These are phyloP conservation scores for Metellina segmentata DNA, from an alignment of 2,888 invertebrate species.

Conservation along the genomic window DNA sequence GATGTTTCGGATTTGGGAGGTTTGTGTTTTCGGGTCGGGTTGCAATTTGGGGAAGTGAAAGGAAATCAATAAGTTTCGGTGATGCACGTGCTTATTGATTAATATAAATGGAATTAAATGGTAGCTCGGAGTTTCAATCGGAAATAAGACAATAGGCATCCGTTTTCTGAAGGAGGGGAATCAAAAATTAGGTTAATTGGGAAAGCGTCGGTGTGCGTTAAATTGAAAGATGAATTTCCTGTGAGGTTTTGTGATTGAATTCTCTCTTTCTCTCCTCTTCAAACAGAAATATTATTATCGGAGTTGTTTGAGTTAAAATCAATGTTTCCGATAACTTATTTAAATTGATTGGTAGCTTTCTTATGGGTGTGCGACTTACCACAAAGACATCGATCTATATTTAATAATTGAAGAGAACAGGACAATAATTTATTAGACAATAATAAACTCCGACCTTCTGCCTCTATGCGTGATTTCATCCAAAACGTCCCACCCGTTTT, in stretches of 20 bases:
- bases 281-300: background rate
- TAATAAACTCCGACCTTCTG: too few species aligned
- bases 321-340: background rate
- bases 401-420: too few species aligned
- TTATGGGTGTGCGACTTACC: background rate
- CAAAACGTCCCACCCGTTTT: too few species aligned
- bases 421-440: too few species aligned
- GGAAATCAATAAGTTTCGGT: background rate
- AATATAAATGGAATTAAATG: background rate
- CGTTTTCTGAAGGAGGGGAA: background rate
- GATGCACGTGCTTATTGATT: background rate
- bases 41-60: background rate
- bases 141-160: background rate
- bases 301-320: background rate
- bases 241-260: background rate
- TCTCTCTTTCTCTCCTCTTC: background rate
- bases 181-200: background rate
- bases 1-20: conserved; percentile 29
- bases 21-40: background rate
- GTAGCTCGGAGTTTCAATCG: background rate
- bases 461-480: too few species aligned
- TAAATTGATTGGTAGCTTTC: background rate
- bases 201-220: background rate
- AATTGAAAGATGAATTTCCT: too few species aligned
- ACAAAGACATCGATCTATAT: too few species aligned